These are phyloP conservation scores for Cossypha heuglini DNA, from an alignment of 2,797 vertebrate genomes.

Conservation along the genomic window DNA sequence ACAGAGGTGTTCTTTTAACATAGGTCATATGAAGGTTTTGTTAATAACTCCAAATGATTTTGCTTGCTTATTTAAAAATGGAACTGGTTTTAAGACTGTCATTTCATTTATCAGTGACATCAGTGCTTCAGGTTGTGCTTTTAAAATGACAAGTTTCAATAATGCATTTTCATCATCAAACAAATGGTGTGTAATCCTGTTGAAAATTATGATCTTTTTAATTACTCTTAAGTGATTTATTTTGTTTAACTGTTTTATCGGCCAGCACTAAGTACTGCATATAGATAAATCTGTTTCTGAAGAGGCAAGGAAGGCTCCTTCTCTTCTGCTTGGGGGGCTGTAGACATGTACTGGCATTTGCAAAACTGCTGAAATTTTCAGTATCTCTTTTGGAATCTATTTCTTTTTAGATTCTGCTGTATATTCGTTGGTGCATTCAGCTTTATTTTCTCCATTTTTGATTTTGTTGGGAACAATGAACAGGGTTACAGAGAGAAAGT, in stretches of 20 bases:
- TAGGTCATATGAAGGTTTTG: background rate
- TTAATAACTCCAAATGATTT: background rate
- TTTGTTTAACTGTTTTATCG: background rate
- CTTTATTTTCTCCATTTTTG: background rate
- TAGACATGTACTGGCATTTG: background rate
- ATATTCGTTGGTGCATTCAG: background rate
- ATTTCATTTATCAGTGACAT: background rate
- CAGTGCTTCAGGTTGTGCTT: background rate
- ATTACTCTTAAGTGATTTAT: background rate
- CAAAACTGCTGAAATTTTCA: background rate
- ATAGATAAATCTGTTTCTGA: background rate
- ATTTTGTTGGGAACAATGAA: constrained; percentile 1
- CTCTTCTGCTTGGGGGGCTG: background rate
- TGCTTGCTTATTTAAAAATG: background rate
- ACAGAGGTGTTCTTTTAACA: background rate
- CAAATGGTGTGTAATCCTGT: background rate
- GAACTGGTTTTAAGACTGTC: background rate
- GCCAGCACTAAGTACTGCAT: background rate
- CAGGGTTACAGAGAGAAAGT: background rate
- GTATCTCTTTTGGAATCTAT: background rate
- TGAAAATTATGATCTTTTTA: background rate
- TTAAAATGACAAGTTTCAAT: background rate
- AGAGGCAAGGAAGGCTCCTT: background rate
- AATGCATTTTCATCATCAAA: background rate
- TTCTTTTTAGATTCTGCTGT: background rate